Evolutionary conservation across 2,113 vertebrate species (phyloP).

Genomic region (Gnathonemus longibarbis): DNA sequence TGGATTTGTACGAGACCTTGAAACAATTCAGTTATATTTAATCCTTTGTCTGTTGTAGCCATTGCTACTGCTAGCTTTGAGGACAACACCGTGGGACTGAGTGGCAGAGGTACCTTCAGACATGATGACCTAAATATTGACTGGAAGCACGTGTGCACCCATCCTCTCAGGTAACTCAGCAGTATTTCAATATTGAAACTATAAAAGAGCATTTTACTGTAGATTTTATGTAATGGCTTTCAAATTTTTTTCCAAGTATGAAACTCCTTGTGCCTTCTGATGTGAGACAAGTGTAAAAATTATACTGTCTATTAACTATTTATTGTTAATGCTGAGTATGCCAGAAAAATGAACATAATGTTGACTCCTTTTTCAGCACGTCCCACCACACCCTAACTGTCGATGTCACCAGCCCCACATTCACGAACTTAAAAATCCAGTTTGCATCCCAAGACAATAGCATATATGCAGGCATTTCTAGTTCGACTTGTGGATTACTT

Average conservation of each 20-base stretch:
- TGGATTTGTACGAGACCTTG: not conserved
- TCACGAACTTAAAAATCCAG: conserved; percentile 63
- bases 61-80: conserved; percentile 52
- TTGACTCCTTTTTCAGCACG: conserved; percentile 48
- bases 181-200: not conserved
- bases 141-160: conserved; percentile 50
- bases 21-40: not conserved
- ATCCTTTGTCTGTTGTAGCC: conserved; percentile 52
- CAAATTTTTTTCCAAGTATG: conserved; percentile 33
- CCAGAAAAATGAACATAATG: conserved; percentile 11
- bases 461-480: conserved; percentile 52
- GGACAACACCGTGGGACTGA: conserved; percentile 41
- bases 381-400: conserved; percentile 47
- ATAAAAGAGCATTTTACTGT: no score
- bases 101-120: conserved; percentile 53
- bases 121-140: conserved; percentile 68
- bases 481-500: conserved; percentile 65
- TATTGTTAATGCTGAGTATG: not conserved
- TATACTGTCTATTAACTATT: not conserved
- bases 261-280: conserved; percentile 29
- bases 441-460: conserved; percentile 40
- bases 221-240: not conserved
- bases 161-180: conserved; percentile 59
- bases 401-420: conserved; percentile 70
- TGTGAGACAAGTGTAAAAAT: conserved; percentile 33